These are phyloP conservation scores for Bilobella aurantiaca DNA, from an alignment of 1,140 invertebrate species.

Conservation along the genomic window DNA sequence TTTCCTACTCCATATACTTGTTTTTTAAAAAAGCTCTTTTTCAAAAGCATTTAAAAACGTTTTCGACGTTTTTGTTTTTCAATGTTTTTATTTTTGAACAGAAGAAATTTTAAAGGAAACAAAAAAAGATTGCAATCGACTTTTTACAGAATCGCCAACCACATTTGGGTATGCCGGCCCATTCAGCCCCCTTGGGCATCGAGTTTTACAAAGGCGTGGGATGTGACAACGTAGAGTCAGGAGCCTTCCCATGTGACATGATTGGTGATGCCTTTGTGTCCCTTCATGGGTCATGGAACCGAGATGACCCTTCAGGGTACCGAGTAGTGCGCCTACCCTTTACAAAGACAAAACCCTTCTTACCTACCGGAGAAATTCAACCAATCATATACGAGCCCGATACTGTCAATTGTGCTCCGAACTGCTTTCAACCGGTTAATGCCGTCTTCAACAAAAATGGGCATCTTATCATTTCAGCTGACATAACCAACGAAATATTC, in stretches of 20 bases:
- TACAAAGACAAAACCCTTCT: neutral
- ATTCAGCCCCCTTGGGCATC: constrained; percentile 15
- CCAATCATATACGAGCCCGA: constrained; percentile 7
- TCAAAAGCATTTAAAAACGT: too few species aligned
- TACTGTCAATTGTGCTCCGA: neutral
- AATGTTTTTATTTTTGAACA: too few species aligned
- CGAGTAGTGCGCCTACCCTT: neutral
- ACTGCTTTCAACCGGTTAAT: constrained; percentile 22
- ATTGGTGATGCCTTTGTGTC: constrained; percentile 9
- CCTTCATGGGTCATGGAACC: constrained; percentile 8
- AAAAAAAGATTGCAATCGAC: too few species aligned
- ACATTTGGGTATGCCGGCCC: constrained; percentile 8
- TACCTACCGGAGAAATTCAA: neutral
- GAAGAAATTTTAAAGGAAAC: too few species aligned
- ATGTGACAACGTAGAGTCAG: neutral
- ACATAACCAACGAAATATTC: constrained; percentile 16
- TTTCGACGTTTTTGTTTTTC: too few species aligned
- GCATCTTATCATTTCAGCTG: constrained; percentile 17
- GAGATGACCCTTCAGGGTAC: constrained; percentile 8
- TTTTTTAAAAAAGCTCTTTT: too few species aligned
- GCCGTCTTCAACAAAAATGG: constrained; percentile 15
- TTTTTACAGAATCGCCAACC: constrained; percentile 6
- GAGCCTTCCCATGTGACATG: constrained; percentile 9
- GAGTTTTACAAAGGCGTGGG: constrained; percentile 7
- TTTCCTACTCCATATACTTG: too few species aligned